Percentiles rank a stretch among this genome's conserved stretches.
These are phyloP conservation scores for Meteorus colon DNA, from an alignment of 2,888 invertebrate species.

Conservation along the genomic window DNA sequence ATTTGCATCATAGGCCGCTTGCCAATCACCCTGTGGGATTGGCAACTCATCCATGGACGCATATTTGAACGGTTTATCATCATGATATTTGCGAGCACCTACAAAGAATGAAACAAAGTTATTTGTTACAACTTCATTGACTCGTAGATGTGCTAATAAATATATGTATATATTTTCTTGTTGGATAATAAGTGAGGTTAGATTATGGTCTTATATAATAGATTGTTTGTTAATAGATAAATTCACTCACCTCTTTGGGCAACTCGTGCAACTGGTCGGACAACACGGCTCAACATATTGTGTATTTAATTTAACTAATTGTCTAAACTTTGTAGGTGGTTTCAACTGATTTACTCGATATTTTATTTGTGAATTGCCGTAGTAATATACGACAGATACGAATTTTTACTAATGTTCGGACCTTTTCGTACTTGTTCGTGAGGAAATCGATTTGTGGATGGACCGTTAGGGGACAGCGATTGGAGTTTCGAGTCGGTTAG, in stretches of 20 bases:
- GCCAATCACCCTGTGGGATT: constrained; percentile 85
- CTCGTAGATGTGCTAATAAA: background rate
- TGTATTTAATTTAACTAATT: too few species aligned
- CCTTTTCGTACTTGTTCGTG: too few species aligned
- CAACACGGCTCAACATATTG: constrained; percentile 17
- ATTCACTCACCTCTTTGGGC: constrained; percentile 5
- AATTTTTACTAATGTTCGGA: too few species aligned
- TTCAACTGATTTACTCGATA: too few species aligned
- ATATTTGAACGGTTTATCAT: constrained; percentile 58
- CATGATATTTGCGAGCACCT: constrained; percentile 56
- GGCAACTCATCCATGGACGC: constrained; percentile 85
- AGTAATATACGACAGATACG: too few species aligned
- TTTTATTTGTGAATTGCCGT: too few species aligned
- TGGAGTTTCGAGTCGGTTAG: too few species aligned
- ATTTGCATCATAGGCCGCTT: constrained; percentile 79
- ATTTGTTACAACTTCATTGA: background rate
- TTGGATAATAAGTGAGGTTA: background rate
- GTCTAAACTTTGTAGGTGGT: too few species aligned
- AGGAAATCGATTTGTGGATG: too few species aligned
- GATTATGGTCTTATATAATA: background rate
- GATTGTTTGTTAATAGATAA: background rate
- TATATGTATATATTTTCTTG: background rate
- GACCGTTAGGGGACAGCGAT: too few species aligned
- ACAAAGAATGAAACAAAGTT: background rate
- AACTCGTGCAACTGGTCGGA: constrained; percentile 24